Conservation (phyloP, 2,888 invertebrate genomes). For the Drosophila macrospina region DNA sequence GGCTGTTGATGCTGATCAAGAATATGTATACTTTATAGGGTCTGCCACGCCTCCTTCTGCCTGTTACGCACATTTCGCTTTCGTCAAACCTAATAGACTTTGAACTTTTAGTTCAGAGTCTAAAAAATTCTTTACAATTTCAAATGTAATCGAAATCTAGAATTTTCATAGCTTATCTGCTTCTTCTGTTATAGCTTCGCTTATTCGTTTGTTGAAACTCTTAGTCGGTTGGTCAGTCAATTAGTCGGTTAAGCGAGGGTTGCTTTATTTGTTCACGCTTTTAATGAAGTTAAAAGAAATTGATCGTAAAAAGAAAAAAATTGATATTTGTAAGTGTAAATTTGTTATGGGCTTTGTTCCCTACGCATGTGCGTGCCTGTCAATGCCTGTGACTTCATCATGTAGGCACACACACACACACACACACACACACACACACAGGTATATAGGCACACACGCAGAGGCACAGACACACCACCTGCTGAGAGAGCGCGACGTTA, state of each 20-base stretch:
- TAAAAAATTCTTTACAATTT: no score
- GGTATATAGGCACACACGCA: neutral
- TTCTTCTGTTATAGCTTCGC: neutral
- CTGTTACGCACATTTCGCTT: no score
- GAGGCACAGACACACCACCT: slow-evolving; percentile 20
- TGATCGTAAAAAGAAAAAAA: neutral
- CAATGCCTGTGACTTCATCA: slow-evolving; percentile 29
- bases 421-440: slow-evolving; percentile 2
- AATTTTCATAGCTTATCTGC: neutral
- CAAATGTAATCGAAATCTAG: neutral
- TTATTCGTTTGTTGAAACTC: no score
- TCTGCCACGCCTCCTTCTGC: no score
- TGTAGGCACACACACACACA: slow-evolving; percentile 13
- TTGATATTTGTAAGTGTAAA: slow-evolving; percentile 3
- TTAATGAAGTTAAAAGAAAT: neutral
- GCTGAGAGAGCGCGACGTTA: slow-evolving; percentile 36
- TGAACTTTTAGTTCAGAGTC: no score
- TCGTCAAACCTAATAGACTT: no score
- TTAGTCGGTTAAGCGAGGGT: slow-evolving; percentile 2
- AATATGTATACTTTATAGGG: no score
- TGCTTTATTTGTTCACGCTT: neutral
- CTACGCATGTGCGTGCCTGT: slow-evolving; percentile 19
- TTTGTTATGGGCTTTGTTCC: neutral
- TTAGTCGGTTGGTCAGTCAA: neutral
- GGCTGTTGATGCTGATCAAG: no score